Percentiles rank a stretch among this genome's conserved stretches.
Evolutionary conservation across 2,888 invertebrate genomes (phyloP).

Genomic region (Cinara cedri): DNA sequence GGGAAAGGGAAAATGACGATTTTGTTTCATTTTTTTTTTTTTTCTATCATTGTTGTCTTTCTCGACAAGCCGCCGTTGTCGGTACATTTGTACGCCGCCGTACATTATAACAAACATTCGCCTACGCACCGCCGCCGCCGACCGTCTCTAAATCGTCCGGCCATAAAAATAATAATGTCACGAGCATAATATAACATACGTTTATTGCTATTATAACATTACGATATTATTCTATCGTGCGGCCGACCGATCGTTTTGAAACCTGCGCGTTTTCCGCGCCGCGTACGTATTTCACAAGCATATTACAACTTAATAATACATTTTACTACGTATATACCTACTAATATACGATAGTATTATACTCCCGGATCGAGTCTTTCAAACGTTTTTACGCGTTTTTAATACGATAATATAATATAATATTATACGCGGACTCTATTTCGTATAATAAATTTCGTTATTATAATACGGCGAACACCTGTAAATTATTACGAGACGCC

Average conservation of each 20-base stretch:
- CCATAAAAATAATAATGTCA: not conserved
- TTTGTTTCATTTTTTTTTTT: not conserved
- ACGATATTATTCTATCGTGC: no score
- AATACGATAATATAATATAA: no score
- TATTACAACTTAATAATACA: no score
- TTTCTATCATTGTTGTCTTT: not conserved
- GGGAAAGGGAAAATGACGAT: not conserved
- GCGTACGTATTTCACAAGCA: no score
- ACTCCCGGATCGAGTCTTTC: no score
- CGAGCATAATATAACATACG: not conserved
- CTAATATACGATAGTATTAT: no score
- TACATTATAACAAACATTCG: not conserved
- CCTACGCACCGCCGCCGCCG: not conserved
- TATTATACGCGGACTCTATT: no score
- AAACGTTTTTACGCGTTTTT: conserved; percentile 8
- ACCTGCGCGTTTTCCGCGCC: no score
- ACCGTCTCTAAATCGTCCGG: not conserved
- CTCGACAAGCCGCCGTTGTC: not conserved
- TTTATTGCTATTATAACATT: not conserved
- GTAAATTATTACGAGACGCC: not conserved
- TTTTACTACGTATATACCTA: no score
- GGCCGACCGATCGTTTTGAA: no score
- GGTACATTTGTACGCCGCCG: not conserved
- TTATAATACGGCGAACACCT: conserved; percentile 16
- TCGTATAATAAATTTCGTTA: no score